Conservation (phyloP, 1,140 invertebrate genomes). For the Tetramorium simillimum region DNA sequence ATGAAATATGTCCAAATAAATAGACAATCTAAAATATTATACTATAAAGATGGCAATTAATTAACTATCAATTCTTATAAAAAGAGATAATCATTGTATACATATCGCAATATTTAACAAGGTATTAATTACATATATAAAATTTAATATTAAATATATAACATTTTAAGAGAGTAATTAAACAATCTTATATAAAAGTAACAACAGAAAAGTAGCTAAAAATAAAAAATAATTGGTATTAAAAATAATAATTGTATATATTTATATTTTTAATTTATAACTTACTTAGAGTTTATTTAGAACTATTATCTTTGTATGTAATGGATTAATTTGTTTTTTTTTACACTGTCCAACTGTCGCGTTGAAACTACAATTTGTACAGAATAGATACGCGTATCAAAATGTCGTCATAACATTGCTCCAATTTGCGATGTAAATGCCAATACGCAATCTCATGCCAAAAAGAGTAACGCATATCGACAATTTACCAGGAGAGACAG, state of each 20-base stretch:
- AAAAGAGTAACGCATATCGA: constrained; percentile 12
- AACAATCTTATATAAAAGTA: background rate
- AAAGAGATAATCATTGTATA: constrained; percentile 5
- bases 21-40: background rate
- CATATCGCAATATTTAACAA: background rate
- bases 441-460: background rate
- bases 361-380: background rate
- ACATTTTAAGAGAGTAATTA: background rate
- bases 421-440: background rate
- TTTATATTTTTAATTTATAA: background rate
- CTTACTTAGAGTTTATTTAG: background rate
- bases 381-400: background rate
- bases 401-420: background rate
- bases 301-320: background rate
- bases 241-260: background rate
- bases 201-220: background rate
- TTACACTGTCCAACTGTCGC: background rate
- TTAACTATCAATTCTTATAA: background rate
- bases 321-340: background rate
- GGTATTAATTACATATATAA: background rate
- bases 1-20: background rate
- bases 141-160: constrained; percentile 25
- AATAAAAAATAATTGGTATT: background rate
- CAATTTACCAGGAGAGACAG: constrained; percentile 52
- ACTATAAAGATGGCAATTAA: background rate